Percentiles rank a stretch among this genome's conserved stretches.
Conservation (phyloP, 2,888 invertebrate genomes). For the Dione vanillae region DNA sequence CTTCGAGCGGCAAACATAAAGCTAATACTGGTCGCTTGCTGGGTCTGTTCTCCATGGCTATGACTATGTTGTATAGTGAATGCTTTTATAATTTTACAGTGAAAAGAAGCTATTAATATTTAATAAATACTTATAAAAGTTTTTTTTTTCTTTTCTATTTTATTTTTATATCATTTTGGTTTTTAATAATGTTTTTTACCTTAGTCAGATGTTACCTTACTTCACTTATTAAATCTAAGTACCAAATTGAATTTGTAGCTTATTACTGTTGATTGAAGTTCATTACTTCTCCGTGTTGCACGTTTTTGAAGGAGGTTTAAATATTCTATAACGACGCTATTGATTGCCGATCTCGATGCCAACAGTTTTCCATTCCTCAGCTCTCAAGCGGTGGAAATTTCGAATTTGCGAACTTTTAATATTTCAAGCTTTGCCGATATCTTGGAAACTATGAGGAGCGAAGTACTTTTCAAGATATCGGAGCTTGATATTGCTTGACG, state of each 20-base stretch:
- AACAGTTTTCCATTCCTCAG: constrained; percentile 37
- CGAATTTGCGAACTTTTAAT: constrained; percentile 41
- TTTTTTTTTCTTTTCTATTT: too few species aligned
- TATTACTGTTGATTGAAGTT: constrained; percentile 1
- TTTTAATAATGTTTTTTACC: too few species aligned
- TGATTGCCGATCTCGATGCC: constrained; percentile 37
- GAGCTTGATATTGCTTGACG: constrained; percentile 5
- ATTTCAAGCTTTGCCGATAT: constrained; percentile 40
- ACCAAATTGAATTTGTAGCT: background rate
- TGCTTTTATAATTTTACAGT: background rate
- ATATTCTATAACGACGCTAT: constrained; percentile 39
- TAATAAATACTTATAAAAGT: background rate
- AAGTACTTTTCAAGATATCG: constrained; percentile 29
- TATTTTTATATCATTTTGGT: too few species aligned
- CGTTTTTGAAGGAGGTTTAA: constrained; percentile 31
- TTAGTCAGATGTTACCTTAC: background rate
- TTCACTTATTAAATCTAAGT: background rate
- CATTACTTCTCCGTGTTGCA: constrained; percentile 12
- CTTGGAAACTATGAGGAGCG: constrained; percentile 31
- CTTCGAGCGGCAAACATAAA: constrained; percentile 39
- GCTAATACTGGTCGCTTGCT: constrained; percentile 39
- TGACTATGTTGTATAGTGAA: constrained; percentile 8
- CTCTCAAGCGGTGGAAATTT: constrained; percentile 30
- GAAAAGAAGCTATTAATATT: background rate
- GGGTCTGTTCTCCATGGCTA: constrained; percentile 11